These are phyloP conservation scores for Helostoma temminkii DNA, from an alignment of 2,797 vertebrate genomes.

Conservation along the genomic window DNA sequence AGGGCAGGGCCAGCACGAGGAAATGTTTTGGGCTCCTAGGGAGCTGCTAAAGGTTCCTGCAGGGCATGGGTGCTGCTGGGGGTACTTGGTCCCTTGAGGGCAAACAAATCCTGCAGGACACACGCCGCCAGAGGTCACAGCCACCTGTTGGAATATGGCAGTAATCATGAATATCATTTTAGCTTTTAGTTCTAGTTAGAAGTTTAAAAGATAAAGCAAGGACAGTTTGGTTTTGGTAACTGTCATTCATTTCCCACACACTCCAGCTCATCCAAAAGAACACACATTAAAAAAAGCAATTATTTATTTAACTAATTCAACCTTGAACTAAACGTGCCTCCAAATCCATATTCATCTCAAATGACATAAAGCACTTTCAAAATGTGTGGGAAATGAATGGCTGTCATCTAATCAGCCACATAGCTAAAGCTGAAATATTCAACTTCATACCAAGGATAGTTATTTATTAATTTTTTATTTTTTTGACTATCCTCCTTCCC, in stretches of 20 bases:
- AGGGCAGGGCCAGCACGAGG: slow-evolving; percentile 86
- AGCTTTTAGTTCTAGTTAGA: slow-evolving; percentile 24
- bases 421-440: slow-evolving; percentile 14
- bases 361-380: slow-evolving; percentile 39
- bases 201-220: slow-evolving; percentile 51
- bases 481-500: background rate
- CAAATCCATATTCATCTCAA: slow-evolving; percentile 42
- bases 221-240: slow-evolving; percentile 44
- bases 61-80: slow-evolving; percentile 87
- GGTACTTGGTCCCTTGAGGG: slow-evolving; percentile 83
- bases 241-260: slow-evolving; percentile 66
- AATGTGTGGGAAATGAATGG: slow-evolving; percentile 36
- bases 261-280: slow-evolving; percentile 42
- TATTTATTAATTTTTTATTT: slow-evolving; percentile 22
- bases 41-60: slow-evolving; percentile 88
- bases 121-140: slow-evolving; percentile 84
- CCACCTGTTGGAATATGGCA: slow-evolving; percentile 77
- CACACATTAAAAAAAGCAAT: slow-evolving; percentile 7
- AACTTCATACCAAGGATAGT: slow-evolving; percentile 22
- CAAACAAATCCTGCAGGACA: slow-evolving; percentile 89
- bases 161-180: slow-evolving; percentile 17
- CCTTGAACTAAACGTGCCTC: slow-evolving; percentile 33
- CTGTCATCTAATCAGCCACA: slow-evolving; percentile 42
- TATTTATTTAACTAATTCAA: slow-evolving; percentile 47
- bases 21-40: slow-evolving; percentile 82